phyloP scores from a whole-genome alignment of 1,140 invertebrate genomes.

The Metopolophium dirhodum region DNA sequence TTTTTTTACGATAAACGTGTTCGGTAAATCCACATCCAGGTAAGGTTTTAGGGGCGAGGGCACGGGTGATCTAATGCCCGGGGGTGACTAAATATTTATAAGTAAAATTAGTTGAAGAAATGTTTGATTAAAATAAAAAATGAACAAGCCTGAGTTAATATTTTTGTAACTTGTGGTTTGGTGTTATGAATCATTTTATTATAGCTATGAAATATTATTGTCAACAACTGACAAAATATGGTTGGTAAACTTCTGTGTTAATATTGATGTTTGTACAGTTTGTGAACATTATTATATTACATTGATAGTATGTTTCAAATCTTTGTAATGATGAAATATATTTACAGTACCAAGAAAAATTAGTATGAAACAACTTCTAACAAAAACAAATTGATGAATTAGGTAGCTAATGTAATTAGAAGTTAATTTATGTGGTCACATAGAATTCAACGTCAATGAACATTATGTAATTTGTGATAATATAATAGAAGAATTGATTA shows the following conservation, averaged over 20 bases:
- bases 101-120: not conserved
- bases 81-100: not conserved
- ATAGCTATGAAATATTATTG: not conserved
- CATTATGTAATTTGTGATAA: no score
- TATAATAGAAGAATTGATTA: no score
- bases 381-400: not conserved
- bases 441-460: not conserved
- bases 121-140: not conserved
- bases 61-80: no score
- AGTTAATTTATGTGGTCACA: not conserved
- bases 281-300: conserved; percentile 34
- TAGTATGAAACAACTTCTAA: not conserved
- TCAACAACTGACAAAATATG: conserved; percentile 31
- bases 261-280: conserved; percentile 15
- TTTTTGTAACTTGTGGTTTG: not conserved
- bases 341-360: conserved; percentile 5
- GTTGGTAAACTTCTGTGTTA: conserved; percentile 47
- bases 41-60: not conserved
- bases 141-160: not conserved
- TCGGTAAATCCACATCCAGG: not conserved
- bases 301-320: conserved; percentile 32
- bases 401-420: not conserved
- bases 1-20: not conserved
- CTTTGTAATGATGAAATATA: conserved; percentile 34
- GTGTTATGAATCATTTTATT: not conserved